Evolutionary conservation across 2,888 invertebrate genomes (phyloP).

Genomic region (Parnassius smintheus): DNA sequence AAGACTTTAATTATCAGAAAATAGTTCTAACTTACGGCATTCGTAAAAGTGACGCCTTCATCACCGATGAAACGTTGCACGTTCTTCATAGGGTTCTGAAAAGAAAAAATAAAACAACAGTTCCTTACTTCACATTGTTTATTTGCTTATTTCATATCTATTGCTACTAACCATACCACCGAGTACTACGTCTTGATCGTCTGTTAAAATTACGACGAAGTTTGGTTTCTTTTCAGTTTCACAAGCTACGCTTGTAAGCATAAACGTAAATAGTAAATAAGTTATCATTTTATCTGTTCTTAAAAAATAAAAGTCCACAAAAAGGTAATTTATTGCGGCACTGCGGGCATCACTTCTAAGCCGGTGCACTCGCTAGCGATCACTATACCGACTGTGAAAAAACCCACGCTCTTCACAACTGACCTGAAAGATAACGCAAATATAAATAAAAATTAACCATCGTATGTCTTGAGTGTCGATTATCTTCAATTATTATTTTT

Average conservation of each 20-base stretch:
- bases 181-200: conserved; percentile 92
- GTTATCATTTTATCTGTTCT: conserved; percentile 55
- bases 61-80: conserved; percentile 82
- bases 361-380: conserved; percentile 90
- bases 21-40: conserved; percentile 83
- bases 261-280: conserved; percentile 57
- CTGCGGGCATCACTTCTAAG: conserved; percentile 86
- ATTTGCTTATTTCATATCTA: conserved; percentile 43
- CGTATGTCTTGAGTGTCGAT: neutral
- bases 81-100: conserved; percentile 85
- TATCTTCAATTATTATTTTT: neutral
- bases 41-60: conserved; percentile 85
- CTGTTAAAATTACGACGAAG: conserved; percentile 89
- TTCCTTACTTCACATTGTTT: conserved; percentile 52
- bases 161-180: conserved; percentile 86
- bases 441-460: conserved; percentile 29
- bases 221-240: conserved; percentile 74
- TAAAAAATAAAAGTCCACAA: conserved; percentile 28
- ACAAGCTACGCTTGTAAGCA: conserved; percentile 41
- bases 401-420: conserved; percentile 88
- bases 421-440: conserved; percentile 83
- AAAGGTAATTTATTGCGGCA: conserved; percentile 55
- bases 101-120: conserved; percentile 53
- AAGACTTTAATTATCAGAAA: neutral
- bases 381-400: conserved; percentile 88